Conservation (phyloP, 1,140 invertebrate species). For the Diabrotica undecimpunctata region DNA sequence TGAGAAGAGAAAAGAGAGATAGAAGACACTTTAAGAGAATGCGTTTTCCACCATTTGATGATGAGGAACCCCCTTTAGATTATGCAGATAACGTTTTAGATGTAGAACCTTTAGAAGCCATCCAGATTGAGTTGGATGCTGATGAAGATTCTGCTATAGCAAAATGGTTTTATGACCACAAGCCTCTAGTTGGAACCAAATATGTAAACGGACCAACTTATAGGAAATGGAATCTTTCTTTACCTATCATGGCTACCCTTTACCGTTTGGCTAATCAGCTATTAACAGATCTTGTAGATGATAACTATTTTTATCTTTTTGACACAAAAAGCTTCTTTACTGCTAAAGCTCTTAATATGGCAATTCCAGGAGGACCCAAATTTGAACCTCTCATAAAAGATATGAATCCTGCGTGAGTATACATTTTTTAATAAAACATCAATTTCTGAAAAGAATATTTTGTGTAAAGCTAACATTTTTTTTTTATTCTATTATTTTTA, state of each 20-base stretch:
- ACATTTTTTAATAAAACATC: background rate
- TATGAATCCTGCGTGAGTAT: conserved; percentile 80
- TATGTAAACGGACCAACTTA: conserved; percentile 98
- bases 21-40: conserved; percentile 98
- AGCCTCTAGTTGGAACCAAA: conserved; percentile 88
- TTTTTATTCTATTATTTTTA: too few relatives aligned
- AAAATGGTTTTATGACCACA: conserved; percentile 99
- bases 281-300: conserved; percentile 96
- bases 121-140: conserved; percentile 96
- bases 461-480: conserved; percentile 3
- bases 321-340: conserved; percentile 99
- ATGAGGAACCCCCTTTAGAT: conserved; percentile 98
- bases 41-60: conserved; percentile 99
- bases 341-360: conserved; percentile 98
- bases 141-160: conserved; percentile 91
- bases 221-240: conserved; percentile 87
- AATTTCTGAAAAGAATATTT: conserved; percentile 6
- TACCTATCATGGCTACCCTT: conserved; percentile 96
- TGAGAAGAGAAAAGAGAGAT: conserved; percentile 98
- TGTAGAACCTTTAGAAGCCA: conserved; percentile 97
- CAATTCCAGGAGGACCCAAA: conserved; percentile 99
- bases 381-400: conserved; percentile 99
- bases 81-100: conserved; percentile 99
- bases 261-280: conserved; percentile 97
- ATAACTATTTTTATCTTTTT: conserved; percentile 99